Evolutionary conservation across 2,113 vertebrate genomes (phyloP).

Genomic region (Tupaia chinensis): DNA sequence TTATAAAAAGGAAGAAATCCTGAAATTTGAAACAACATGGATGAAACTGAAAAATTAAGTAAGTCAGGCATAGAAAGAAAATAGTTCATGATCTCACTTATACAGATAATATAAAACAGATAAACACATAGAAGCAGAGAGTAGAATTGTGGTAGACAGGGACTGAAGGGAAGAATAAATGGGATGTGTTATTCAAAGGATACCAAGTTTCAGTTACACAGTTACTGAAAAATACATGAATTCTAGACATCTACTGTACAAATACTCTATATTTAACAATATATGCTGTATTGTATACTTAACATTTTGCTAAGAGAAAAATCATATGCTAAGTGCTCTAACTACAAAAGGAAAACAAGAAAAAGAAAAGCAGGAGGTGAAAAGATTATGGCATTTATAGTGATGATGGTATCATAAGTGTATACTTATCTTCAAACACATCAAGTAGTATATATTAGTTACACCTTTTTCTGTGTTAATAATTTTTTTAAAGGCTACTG

Average conservation of each 20-base stretch:
- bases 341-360: not conserved
- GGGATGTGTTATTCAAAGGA: not conserved
- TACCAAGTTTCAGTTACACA: not conserved
- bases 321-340: not conserved
- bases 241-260: not conserved
- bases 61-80: not conserved
- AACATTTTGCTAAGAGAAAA: not conserved
- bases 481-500: not conserved
- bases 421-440: not conserved
- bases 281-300: not conserved
- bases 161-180: not conserved
- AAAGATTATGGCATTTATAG: not conserved
- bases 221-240: not conserved
- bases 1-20: not conserved
- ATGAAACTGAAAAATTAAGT: not conserved
- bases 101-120: not conserved
- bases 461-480: not conserved
- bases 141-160: not conserved
- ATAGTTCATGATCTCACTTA: not conserved
- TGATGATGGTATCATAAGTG: not conserved
- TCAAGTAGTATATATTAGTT: not conserved
- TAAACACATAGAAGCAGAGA: not conserved
- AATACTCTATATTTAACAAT: not conserved
- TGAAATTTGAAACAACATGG: not conserved
- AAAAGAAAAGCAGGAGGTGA: not conserved